Conservation (phyloP, 2,797 vertebrate genomes). For the Poliocrania exsul region DNA sequence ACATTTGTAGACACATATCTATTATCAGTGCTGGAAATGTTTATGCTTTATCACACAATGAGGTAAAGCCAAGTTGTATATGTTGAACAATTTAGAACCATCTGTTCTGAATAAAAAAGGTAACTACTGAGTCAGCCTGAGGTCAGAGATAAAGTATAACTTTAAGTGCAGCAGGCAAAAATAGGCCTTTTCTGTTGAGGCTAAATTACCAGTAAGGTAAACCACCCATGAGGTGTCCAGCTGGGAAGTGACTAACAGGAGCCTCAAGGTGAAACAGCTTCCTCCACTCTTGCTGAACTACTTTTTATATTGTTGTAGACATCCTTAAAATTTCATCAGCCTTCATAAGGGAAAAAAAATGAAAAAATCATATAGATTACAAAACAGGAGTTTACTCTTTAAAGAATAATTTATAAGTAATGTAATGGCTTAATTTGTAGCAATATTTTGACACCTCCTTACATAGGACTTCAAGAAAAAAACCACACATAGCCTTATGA, state of each 20-base stretch:
- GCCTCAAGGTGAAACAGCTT: conserved; percentile 21
- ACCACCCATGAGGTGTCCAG: background rate
- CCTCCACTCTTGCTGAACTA: background rate
- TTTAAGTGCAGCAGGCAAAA: background rate
- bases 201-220: conserved; percentile 8
- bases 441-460: background rate
- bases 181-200: background rate
- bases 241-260: conserved; percentile 17
- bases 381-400: background rate
- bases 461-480: background rate
- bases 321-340: background rate
- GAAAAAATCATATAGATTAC: background rate
- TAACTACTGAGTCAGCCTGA: background rate
- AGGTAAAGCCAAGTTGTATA: background rate
- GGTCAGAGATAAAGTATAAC: conserved; percentile 4
- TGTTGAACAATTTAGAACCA: background rate
- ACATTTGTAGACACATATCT: background rate
- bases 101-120: background rate
- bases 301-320: background rate
- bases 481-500: background rate
- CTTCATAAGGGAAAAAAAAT: background rate
- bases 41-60: background rate
- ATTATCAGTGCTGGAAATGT: background rate
- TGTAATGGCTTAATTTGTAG: background rate
- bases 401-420: background rate